Conservation (phyloP, 2,888 invertebrate species). For the Exephanes ischioxanthus region DNA sequence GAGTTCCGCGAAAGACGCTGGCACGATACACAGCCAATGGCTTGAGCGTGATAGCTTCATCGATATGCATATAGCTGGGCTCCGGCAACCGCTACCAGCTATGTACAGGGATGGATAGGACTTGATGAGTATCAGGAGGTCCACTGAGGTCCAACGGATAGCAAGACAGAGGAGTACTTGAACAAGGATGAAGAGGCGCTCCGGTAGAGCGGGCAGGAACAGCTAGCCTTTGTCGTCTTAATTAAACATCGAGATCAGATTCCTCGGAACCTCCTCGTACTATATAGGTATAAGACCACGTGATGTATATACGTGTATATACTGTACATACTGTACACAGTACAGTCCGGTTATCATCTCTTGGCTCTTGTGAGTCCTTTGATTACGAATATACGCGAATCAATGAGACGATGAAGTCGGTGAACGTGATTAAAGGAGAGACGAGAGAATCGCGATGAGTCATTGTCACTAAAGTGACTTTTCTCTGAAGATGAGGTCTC, state of each 20-base stretch:
- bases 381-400: not conserved
- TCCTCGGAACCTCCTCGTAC: slow-evolving; percentile 16
- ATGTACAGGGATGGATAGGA: slow-evolving; percentile 34
- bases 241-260: slow-evolving; percentile 55
- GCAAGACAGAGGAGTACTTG: slow-evolving; percentile 24
- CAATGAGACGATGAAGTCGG: not conserved
- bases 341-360: not conserved
- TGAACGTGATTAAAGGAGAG: slow-evolving; percentile 1
- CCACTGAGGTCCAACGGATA: slow-evolving; percentile 37
- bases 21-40: slow-evolving; percentile 34
- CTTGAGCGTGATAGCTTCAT: slow-evolving; percentile 46
- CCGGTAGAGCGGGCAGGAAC: not conserved
- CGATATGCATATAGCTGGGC: slow-evolving; percentile 54
- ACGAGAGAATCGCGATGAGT: not conserved
- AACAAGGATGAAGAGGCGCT: slow-evolving; percentile 2
- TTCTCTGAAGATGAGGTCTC: not conserved
- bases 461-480: not conserved
- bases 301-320: not conserved
- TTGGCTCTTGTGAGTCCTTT: not conserved
- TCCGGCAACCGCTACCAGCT: slow-evolving; percentile 20
- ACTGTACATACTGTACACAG: not conserved
- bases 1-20: slow-evolving; percentile 37
- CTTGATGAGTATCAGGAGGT: slow-evolving; percentile 48
- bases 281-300: slow-evolving; percentile 16
- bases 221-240: slow-evolving; percentile 49